Evolutionary conservation across 2,113 vertebrate species (phyloP).

Genomic region (Melozone crissalis): DNA sequence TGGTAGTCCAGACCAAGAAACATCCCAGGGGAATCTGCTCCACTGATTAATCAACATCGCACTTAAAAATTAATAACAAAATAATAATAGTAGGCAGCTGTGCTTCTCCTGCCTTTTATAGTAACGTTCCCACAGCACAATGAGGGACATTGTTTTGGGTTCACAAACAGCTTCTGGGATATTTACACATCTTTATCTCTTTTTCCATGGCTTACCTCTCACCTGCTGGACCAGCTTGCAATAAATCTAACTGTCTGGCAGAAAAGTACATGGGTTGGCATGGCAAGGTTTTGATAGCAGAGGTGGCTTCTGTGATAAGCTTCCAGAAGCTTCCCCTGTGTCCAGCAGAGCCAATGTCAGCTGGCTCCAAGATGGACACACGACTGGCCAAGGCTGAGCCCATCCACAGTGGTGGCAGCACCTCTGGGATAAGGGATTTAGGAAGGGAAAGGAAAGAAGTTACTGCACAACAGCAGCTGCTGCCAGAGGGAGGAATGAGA

Average conservation of each 20-base stretch:
- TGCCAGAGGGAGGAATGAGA: background rate
- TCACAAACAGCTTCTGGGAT: background rate
- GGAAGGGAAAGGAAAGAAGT: background rate
- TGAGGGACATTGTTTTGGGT: background rate
- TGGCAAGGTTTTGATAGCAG: background rate
- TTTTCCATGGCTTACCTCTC: background rate
- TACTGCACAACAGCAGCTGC: background rate
- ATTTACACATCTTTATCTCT: background rate
- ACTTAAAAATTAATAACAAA: constrained; percentile 32
- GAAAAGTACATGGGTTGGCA: background rate
- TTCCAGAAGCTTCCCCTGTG: background rate
- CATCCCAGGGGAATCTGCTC: background rate
- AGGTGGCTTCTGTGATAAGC: background rate
- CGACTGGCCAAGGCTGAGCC: background rate
- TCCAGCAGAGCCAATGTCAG: background rate
- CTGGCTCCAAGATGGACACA: fast-evolving
- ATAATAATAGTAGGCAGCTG: constrained; percentile 12
- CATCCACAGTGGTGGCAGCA: fast-evolving
- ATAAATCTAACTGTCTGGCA: background rate
- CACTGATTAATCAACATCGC: background rate
- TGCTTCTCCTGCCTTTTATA: constrained; percentile 32
- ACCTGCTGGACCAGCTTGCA: background rate
- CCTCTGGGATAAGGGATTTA: background rate
- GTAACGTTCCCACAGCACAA: background rate
- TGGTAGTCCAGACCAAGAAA: background rate